Evolutionary conservation across 1,140 invertebrate genomes (phyloP), one percentile per base, ranked within the genome.

Genomic region (Aphaenogaster rudis): DNA sequence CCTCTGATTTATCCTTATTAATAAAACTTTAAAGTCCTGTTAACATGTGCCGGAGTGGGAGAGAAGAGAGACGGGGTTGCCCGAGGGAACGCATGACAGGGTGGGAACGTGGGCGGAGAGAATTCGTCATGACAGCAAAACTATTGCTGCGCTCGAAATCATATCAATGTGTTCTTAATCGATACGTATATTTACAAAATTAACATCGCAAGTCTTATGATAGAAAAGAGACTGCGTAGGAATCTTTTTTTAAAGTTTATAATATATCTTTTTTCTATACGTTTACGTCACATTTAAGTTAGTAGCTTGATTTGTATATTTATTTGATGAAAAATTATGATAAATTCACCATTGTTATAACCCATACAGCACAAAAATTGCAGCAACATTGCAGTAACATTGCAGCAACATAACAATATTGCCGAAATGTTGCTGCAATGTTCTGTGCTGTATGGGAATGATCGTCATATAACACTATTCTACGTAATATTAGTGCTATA

Each of bases 1-100:
- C 92, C 94, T 92, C 92, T 95, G 94, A 95, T 95, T 95, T 95
- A 95, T 95, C 93, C 94, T 95, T 95, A 95, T 95, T 95, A 95
- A 95, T 95, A 95, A 95, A 95, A 95, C 88, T 94, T 94, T 93
- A 93, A 93, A 93, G 90, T 92, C 91, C 93, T 94, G 94, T 94
- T 94, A 94, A 94, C 94, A 93, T 95, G 93, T 92, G 90, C 84
- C 64, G 79, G 42, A 79, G 54, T 66, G 67, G 61, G 71, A 82
- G 69, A 45, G 33, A 42, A 84, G 28, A 79, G 61, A 64, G 72
- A 88, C 61, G 84, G 72, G 67, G 82, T 79, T 66, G 76, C 69
- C 54, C 66, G 33, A 61, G 57, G 57, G 8, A 48, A 61, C 54
- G 71, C 74, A 39, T 66, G 67, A 52, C 59, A 54, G 79, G 59